Percentiles rank a stretch among this genome's conserved stretches.
Conservation (phyloP, 1,140 invertebrate species). For the Bacillus rossius region DNA sequence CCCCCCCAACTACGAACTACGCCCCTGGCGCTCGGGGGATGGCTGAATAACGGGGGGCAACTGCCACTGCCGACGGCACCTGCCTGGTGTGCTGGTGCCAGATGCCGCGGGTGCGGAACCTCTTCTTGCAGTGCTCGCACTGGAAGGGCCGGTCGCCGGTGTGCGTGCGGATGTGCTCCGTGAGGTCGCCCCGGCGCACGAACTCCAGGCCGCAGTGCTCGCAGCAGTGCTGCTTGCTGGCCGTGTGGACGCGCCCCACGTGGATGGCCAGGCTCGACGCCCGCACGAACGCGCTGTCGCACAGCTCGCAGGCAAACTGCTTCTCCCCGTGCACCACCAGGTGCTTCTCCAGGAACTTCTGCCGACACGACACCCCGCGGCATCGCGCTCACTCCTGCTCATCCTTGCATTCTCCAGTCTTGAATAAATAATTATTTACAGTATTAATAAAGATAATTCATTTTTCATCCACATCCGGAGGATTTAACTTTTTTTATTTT, state of each 20-base stretch:
- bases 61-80: not conserved
- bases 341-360: no score
- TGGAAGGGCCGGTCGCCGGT: conserved; percentile 65
- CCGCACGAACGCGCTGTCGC: conserved; percentile 7
- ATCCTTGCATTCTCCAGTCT: no score
- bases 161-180: conserved; percentile 40
- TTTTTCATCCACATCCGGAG: no score
- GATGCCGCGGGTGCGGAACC: conserved; percentile 10
- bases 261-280: not conserved
- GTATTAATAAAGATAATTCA: no score
- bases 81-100: conserved; percentile 8
- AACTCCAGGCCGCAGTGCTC: conserved; percentile 16
- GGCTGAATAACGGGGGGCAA: no score
- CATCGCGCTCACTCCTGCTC: no score
- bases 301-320: not conserved
- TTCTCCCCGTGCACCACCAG: not conserved
- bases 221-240: conserved; percentile 10
- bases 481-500: no score
- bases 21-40: no score
- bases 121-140: conserved; percentile 43
- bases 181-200: conserved; percentile 10
- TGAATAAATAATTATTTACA: no score
- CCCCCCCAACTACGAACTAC: no score
- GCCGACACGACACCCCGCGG: no score
- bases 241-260: not conserved